Evolutionary conservation across 2,113 vertebrate genomes (phyloP), one percentile per base, ranked within the genome.

Genomic region (Sula dactylatra): DNA sequence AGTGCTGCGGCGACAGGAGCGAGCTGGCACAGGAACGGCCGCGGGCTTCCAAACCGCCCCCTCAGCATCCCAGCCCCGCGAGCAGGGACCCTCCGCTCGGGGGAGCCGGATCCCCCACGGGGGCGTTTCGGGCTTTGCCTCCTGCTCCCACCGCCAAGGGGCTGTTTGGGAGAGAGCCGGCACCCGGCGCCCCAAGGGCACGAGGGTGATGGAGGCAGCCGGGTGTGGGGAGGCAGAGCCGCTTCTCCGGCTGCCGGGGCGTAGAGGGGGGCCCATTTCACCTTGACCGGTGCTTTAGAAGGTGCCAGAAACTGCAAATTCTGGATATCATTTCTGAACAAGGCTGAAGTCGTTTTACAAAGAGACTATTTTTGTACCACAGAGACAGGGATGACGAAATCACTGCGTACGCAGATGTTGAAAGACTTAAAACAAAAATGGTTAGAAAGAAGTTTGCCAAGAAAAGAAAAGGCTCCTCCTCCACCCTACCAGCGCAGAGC

Each of bases 391-490:
- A 87, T 91, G 95, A 97, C 12, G 81, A 94, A 94, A 91, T 72
- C 88, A n/a, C 76, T 82, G 92, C 31, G 40, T 15, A 32, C 89
- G 95, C 91, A 95, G 95, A 89, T 89, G 88, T 88, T 44, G 90
- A 84, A 70, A 78, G 72, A 42, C 65, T 92, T 84, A 61, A 87
- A 87, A 59, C 86, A 59, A 82, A 96, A 92, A 89, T 21, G 58
- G 80, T 81, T 88, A 91, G 86, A 92, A 81, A 66, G 91, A 93
- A 93, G 78, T 97, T 94, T 76, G 93, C 88, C 93, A 91, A 82
- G 94, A 91, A 92, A 90, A 95, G 93, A 40, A 76, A 55, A 91
- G 61, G 62, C 67, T 61, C 27, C 52, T 93, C 87, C 90, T 91
- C 93, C 86, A 21, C 6, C 74, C 92, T 24, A 14, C 3, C 85